phyloP scores from a whole-genome alignment of 2,113 vertebrate species.

The Tragelaphus buxtoni region DNA sequence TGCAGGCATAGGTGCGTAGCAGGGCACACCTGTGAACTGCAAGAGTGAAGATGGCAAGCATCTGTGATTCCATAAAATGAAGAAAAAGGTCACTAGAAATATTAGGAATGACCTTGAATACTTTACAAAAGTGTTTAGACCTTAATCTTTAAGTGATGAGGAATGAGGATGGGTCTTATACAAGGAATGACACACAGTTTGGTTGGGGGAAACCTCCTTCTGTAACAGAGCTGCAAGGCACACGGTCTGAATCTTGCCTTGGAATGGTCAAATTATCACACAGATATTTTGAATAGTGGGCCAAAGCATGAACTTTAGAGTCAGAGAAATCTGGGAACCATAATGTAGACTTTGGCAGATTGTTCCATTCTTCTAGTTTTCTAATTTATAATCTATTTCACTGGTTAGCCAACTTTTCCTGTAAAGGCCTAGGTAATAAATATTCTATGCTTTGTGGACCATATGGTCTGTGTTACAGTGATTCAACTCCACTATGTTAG shows the following conservation, averaged over 20 bases:
- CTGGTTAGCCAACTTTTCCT: background rate
- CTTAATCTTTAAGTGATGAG: background rate
- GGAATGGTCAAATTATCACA: background rate
- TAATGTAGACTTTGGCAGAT: background rate
- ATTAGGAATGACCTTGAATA: background rate
- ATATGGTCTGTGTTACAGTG: background rate
- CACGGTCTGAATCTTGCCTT: background rate
- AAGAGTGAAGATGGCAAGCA: background rate
- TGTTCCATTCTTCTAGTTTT: background rate
- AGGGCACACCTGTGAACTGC: no score
- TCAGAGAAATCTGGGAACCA: background rate
- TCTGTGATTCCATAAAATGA: background rate
- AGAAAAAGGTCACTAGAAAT: background rate
- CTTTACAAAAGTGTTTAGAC: background rate
- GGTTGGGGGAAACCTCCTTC: background rate
- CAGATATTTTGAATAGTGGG: background rate
- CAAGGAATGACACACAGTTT: background rate
- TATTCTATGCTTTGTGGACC: background rate
- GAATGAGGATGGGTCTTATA: background rate
- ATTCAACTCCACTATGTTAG: background rate
- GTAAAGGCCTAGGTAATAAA: background rate
- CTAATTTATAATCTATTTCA: background rate
- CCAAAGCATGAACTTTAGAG: background rate
- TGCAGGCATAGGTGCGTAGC: rapidly evolving
- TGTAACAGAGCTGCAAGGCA: background rate